Evolutionary conservation across 2,888 invertebrate genomes (phyloP), one percentile per base, ranked within the genome.

Genomic region (Sminthurides aquaticus): DNA sequence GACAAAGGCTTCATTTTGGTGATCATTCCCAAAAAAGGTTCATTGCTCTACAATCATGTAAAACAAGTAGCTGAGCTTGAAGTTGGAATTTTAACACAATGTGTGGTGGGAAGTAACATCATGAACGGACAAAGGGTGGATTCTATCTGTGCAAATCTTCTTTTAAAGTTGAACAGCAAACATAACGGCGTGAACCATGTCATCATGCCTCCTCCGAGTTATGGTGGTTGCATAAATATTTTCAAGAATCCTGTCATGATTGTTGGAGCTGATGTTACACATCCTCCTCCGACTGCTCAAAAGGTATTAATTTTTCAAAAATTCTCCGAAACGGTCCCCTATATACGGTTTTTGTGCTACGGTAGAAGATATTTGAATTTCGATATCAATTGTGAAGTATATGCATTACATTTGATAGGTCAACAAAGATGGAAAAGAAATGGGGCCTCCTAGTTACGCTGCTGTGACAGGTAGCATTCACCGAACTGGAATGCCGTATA

Each of bases 251-350:
- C 79, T 1, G 75, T 77, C 2, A 77, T 81, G 67, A 77, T 82
- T 25, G 75, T 81, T 60, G 81, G 81, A 25, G 80, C 81, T 11
- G 81, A 82, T 72, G 27, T 69, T 67, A 65, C 52, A 0, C 56
- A 60, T 24, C 62, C 67, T 22, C 48, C 60, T 20, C 55, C 59
- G n/a, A n/a, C n/a, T n/a, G n/a, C n/a, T n/a, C n/a, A n/a, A n/a
- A n/a, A n/a, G n/a, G n/a, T n/a, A n/a, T n/a, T n/a, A n/a, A n/a
- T n/a, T n/a, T n/a, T n/a, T n/a, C n/a, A n/a, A n/a, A n/a, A n/a
- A n/a, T n/a, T n/a, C n/a, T n/a, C n/a, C n/a, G n/a, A n/a, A n/a
- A n/a, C n/a, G n/a, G n/a, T n/a, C n/a, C n/a, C n/a, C n/a, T n/a
- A n/a, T n/a, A n/a, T n/a, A n/a, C n/a, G n/a, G n/a, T n/a, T n/a